These are phyloP conservation scores for Sitta carolinensis DNA, from an alignment of 2,797 vertebrate genomes.

Conservation along the genomic window DNA sequence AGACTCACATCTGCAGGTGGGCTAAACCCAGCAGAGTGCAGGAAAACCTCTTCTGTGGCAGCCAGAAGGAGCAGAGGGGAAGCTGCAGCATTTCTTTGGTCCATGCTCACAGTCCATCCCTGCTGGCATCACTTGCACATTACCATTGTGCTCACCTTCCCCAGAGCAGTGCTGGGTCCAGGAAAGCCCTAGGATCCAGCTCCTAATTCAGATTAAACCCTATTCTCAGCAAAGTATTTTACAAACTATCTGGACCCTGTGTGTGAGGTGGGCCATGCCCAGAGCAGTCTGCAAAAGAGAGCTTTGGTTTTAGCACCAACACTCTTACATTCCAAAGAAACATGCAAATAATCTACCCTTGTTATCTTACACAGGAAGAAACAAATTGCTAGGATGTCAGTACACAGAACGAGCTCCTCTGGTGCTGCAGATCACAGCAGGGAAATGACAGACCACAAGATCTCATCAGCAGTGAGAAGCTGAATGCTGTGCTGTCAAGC, in stretches of 20 bases:
- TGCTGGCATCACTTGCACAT: accelerated
- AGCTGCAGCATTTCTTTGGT: neutral
- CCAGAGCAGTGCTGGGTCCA: neutral
- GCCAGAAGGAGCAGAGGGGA: neutral
- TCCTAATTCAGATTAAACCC: neutral
- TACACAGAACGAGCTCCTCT: neutral
- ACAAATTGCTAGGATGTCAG: neutral
- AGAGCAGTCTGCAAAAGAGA: neutral
- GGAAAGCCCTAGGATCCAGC: neutral
- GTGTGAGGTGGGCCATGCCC: neutral
- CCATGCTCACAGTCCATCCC: accelerated
- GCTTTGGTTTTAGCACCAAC: neutral
- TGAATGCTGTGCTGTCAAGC: neutral
- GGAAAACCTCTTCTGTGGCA: neutral
- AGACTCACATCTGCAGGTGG: neutral
- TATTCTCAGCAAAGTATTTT: neutral
- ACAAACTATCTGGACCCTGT: neutral
- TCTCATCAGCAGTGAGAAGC: neutral
- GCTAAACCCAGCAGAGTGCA: neutral
- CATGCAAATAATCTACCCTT: accelerated
- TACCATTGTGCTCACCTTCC: neutral
- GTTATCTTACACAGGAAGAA: neutral
- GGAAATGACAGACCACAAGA: neutral
- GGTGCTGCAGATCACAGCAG: neutral
- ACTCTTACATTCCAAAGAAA: neutral